phyloP scores from a whole-genome alignment of 2,113 vertebrate species.

The Carollia perspicillata region DNA sequence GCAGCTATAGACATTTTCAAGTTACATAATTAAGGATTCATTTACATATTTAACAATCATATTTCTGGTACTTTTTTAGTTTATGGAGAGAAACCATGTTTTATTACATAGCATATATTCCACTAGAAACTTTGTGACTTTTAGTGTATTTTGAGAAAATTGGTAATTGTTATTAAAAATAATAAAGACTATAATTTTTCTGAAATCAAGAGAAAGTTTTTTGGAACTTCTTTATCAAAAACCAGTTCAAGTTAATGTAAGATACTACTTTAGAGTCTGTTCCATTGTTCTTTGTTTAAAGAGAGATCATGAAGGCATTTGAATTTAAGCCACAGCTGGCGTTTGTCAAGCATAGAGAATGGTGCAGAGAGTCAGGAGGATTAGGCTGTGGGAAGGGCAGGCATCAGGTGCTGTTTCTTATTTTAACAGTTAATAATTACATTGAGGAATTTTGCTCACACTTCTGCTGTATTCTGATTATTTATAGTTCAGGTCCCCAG shows the following conservation, averaged over 20 bases:
- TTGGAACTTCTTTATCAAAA: neutral
- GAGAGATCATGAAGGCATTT: neutral
- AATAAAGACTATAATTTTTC: neutral
- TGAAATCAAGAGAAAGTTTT: neutral
- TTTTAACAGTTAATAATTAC: constrained; percentile 58
- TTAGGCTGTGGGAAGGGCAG: neutral
- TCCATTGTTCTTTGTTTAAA: neutral
- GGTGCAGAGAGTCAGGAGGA: neutral
- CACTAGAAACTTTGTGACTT: neutral
- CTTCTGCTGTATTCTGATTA: constrained; percentile 52
- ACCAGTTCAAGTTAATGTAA: neutral
- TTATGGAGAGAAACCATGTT: neutral
- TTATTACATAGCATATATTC: neutral
- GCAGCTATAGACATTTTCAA: neutral
- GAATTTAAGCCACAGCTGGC: neutral
- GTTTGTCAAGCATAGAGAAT: neutral
- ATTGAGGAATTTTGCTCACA: constrained; percentile 46
- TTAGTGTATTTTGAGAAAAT: neutral
- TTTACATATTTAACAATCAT: neutral
- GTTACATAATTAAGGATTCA: neutral
- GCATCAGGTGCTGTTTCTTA: constrained; percentile 40
- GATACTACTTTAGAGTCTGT: neutral
- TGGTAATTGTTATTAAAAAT: neutral
- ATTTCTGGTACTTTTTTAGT: neutral
- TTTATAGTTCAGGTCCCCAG: constrained; percentile 45